Conservation (phyloP, 2,113 vertebrate species). For the Trochalopteron elliotii region DNA sequence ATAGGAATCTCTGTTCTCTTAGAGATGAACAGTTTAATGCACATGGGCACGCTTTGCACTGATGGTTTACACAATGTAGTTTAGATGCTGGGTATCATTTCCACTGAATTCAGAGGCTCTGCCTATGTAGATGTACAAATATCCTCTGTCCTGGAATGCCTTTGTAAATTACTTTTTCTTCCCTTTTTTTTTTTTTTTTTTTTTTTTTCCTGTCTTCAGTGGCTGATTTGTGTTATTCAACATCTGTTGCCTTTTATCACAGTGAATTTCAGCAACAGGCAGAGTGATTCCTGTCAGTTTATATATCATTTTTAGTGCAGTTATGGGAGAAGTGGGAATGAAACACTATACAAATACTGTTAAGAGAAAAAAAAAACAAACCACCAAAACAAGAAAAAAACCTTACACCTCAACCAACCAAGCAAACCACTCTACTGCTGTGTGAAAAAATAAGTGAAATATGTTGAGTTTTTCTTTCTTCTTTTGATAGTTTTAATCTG, state of each 20-base stretch:
- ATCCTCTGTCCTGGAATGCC: not conserved
- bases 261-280: not conserved
- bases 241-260: constrained; percentile 23
- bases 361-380: not conserved
- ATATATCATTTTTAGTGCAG: not conserved
- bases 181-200: not conserved
- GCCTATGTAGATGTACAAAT: not conserved
- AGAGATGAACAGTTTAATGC: not conserved
- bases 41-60: not conserved
- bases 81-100: not conserved
- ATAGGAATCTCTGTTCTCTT: not conserved
- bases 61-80: not conserved
- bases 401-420: not conserved
- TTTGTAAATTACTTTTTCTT: not conserved
- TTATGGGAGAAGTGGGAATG: not conserved
- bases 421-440: not conserved
- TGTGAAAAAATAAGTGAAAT: not conserved
- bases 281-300: not conserved
- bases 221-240: not conserved
- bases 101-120: not conserved
- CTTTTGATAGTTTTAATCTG: not conserved
- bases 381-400: not conserved
- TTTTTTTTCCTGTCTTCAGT: not conserved
- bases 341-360: not conserved
- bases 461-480: not conserved